phyloP scores from a whole-genome alignment of 2,113 vertebrate genomes.

The Pseudopodoces humilis region DNA sequence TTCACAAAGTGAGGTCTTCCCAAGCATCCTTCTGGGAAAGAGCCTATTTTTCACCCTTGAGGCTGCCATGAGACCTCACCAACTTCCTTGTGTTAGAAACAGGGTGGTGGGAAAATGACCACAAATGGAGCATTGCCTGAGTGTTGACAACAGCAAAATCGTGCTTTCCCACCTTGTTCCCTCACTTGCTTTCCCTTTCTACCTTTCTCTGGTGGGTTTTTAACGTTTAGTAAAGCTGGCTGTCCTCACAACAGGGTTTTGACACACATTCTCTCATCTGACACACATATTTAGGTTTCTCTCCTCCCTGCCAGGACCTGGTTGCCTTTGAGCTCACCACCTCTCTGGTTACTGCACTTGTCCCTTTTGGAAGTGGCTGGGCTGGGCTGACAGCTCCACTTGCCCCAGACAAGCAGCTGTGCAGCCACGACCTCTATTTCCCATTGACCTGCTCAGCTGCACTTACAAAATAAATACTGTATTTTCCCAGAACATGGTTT shows the following conservation, averaged over 20 bases:
- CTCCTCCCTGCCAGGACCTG: neutral
- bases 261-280: neutral
- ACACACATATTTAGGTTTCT: neutral
- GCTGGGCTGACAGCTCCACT: neutral
- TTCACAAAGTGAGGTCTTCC: neutral
- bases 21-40: neutral
- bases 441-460: neutral
- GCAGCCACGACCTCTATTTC: neutral
- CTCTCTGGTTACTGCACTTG: neutral
- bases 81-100: neutral
- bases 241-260: neutral
- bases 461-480: neutral
- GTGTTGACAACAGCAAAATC: neutral
- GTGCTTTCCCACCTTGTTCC: neutral
- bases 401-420: neutral
- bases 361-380: neutral
- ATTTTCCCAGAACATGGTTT: neutral
- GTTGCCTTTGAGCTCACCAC: neutral
- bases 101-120: neutral
- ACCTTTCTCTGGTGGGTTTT: neutral
- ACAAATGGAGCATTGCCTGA: neutral
- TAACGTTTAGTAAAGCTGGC: neutral
- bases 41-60: neutral
- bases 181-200: neutral
- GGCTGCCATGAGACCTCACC: neutral